Conservation (phyloP, 2,797 vertebrate genomes). For the Leucoraja ocellata region DNA sequence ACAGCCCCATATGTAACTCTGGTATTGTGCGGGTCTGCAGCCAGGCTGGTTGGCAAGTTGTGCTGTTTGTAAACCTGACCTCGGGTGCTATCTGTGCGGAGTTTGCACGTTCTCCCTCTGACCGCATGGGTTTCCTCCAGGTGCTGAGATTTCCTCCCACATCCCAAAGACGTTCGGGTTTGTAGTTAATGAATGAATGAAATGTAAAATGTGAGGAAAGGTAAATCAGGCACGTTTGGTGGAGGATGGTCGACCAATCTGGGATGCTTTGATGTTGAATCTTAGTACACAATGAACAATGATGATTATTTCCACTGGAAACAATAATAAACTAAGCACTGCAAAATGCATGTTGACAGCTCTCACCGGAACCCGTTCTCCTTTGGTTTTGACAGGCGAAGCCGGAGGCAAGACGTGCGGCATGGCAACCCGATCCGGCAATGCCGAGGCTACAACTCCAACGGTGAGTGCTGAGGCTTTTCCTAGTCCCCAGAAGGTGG, state of each 20-base stretch:
- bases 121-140: too few species aligned
- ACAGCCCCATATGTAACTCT: too few species aligned
- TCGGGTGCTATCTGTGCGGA: too few species aligned
- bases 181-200: too few species aligned
- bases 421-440: constrained; percentile 95
- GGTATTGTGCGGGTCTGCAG: background rate
- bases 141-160: too few species aligned
- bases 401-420: constrained; percentile 87
- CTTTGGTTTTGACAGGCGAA: constrained; percentile 67
- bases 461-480: constrained; percentile 58
- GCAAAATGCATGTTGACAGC: background rate
- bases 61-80: too few species aligned
- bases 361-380: background rate
- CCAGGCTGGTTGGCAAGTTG: background rate
- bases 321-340: background rate
- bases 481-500: background rate
- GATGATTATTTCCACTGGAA: background rate
- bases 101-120: too few species aligned
- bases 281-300: too few species aligned
- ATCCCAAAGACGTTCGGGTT: too few species aligned
- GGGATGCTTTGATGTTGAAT: background rate
- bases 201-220: background rate
- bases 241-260: background rate
- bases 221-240: background rate
- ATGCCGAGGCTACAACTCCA: constrained; percentile 93